Evolutionary conservation across 2,888 invertebrate species (phyloP).

Genomic region (Eupithecia tripunctaria): DNA sequence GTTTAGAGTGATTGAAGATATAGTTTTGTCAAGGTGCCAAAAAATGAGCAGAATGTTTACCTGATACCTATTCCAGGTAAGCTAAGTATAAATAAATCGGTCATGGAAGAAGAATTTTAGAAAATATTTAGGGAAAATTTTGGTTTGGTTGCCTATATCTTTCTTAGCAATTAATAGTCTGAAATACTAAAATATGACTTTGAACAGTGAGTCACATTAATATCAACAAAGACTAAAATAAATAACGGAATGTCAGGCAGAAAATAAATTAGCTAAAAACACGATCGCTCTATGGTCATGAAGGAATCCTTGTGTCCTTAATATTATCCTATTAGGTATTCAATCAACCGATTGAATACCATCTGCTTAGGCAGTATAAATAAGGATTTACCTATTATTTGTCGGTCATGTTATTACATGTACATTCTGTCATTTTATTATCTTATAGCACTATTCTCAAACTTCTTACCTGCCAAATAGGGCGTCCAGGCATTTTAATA

Average conservation of each 20-base stretch:
- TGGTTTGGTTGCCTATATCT: neutral
- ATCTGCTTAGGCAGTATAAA: neutral
- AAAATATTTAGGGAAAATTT: neutral
- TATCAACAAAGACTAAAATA: constrained; percentile 23
- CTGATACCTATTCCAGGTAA: constrained; percentile 65
- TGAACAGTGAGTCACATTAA: constrained; percentile 22
- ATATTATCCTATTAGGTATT: no score
- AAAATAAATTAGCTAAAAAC: constrained; percentile 2
- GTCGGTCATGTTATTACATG: neutral
- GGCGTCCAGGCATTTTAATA: constrained; percentile 88
- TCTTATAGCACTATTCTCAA: constrained; percentile 69
- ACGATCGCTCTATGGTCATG: neutral
- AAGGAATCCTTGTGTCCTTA: neutral
- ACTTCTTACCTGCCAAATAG: constrained; percentile 88
- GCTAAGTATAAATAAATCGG: constrained; percentile 24
- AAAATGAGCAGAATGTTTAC: constrained; percentile 56
- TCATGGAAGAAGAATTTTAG: neutral
- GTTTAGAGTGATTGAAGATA: constrained; percentile 23
- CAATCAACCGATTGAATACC: neutral
- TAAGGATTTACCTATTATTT: neutral
- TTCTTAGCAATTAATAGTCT: neutral
- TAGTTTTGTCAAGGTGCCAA: constrained; percentile 60
- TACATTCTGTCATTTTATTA: neutral
- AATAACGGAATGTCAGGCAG: neutral
- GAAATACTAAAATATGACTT: neutral